Evolutionary conservation across 1,140 invertebrate genomes (phyloP), one percentile per base, ranked within the genome.

Genomic region (Acromyrmex heyeri): DNA sequence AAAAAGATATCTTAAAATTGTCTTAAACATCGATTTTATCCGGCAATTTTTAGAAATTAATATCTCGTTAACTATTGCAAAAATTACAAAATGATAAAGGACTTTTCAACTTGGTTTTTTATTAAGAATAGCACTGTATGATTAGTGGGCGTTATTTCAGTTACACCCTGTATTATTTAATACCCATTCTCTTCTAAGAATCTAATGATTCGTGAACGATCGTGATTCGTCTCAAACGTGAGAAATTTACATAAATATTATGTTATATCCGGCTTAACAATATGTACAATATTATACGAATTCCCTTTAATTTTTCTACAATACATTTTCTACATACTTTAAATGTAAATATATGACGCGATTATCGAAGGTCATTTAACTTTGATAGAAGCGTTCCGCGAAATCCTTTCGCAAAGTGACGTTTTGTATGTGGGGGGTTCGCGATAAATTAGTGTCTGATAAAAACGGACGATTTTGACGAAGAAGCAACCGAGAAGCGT

Each of bases 371-470:
- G 48, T 53, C 0, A 18, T 55, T 21, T 67, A 34, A 67, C 10
- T n/a, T 44, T 44, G 10, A n/a, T 3, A 24, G 0, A 3, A 21
- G 14, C 34, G 2, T 70, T 48, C 7, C 6, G 21, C 21, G 10
- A 70, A 48, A 8, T 24, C 21, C n/a, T 44, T 44, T 44, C 34
- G n/a, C 21, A 21, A 16, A n/a, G 48, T n/a, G 73, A 38, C 21
- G 24, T 61, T 44, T 76, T 34, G 57, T 21, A 59, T 57, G 53
- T 30, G 34, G 8, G 7, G 7, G 55, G 21, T 24, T 1, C 1
- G n/a, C 10, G 57, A 77, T 77, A 77, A 77, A 64, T 50, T 64
- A 18, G n/a, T 14, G 7, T 14, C 8, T 1, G 59, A 61, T 27
- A 76, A 75, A 73, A 27, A 30, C 55, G 21, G 14, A 14, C 50